These are phyloP conservation scores for Stegostoma tigrinum DNA, from an alignment of 2,113 vertebrate species.

Conservation along the genomic window DNA sequence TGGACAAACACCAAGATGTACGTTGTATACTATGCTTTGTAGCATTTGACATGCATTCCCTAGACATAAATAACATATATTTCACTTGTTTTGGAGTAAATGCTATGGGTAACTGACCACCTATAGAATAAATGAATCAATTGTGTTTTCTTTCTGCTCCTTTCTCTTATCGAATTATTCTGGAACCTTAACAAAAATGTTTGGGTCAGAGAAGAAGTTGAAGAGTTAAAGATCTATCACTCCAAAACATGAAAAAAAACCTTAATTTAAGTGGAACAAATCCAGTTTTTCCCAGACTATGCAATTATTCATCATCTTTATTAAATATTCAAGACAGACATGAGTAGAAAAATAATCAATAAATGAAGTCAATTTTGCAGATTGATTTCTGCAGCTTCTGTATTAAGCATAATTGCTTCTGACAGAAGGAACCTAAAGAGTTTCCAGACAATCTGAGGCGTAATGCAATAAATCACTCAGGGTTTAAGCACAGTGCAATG, in stretches of 20 bases:
- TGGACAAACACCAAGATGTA: neutral
- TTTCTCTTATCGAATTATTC: neutral
- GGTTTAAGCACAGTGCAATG: neutral
- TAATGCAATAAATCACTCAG: slow-evolving; percentile 9
- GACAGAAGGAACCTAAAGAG: slow-evolving; percentile 16
- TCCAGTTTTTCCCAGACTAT: neutral
- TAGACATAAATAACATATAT: neutral
- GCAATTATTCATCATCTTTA: slow-evolving; percentile 16
- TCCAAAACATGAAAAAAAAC: neutral
- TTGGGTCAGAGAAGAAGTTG: neutral
- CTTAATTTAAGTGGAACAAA: neutral
- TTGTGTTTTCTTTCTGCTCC: neutral
- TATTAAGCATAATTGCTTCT: slow-evolving; percentile 35
- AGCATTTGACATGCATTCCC: neutral
- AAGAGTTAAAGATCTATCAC: neutral
- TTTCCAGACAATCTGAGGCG: neutral
- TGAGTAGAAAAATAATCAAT: slow-evolving; percentile 37
- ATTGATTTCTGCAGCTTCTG: slow-evolving; percentile 40
- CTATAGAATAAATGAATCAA: neutral
- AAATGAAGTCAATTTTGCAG: slow-evolving; percentile 38
- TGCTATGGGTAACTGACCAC: neutral
- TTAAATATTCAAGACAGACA: slow-evolving; percentile 35
- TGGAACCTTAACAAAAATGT: neutral
- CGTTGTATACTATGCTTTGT: neutral
- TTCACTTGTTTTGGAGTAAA: neutral